Evolutionary conservation across 2,888 invertebrate species (phyloP), one percentile per base, ranked within the genome.

Genomic region (Iselma pallidipennis): DNA sequence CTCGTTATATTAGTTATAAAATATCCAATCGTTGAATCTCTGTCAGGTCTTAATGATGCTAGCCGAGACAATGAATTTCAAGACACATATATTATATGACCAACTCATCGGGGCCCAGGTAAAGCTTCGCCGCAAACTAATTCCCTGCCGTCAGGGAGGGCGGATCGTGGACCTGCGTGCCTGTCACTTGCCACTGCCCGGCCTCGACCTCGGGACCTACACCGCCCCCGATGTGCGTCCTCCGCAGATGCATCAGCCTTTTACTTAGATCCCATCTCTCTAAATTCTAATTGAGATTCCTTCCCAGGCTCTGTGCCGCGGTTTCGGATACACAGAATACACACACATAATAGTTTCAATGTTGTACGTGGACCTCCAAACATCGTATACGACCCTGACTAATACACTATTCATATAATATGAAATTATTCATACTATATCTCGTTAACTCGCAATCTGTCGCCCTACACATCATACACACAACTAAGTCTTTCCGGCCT

Each of bases 141-240:
- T 77, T 81, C 79, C 76, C 76, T 74, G 75, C 78, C 78, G 78
- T 78, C 78, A 76, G 75, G 78, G 76, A 80, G 76, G 78, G 78
- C 77, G 77, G 80, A 77, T 76, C 78, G 72, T 77, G 78, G 80
- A 77, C 79, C 78, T 78, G 80, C 79, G 78, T 80, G 80, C 80
- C 80, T 81, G 80, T 81, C 80, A 81, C 81, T 80, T 80, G 81
- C 81, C 81, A 81, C 81, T 78, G 79, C 79, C 78, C 76, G 80
- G 74, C 79, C 79, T 79, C 79, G 78, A 80, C 79, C 79, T 77
- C 77, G 70, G 76, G 77, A 78, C 77, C 78, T 77, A 77, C 71
- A 76, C 77, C 78, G 78, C 78, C 79, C 78, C 78, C 77, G 74
- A 77, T 69, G 70, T 72, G 72, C 73, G 73, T 76, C 76, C 73